These are phyloP conservation scores for Pipistrellus kuhlii DNA, from an alignment of 2,797 vertebrate genomes.

Conservation along the genomic window DNA sequence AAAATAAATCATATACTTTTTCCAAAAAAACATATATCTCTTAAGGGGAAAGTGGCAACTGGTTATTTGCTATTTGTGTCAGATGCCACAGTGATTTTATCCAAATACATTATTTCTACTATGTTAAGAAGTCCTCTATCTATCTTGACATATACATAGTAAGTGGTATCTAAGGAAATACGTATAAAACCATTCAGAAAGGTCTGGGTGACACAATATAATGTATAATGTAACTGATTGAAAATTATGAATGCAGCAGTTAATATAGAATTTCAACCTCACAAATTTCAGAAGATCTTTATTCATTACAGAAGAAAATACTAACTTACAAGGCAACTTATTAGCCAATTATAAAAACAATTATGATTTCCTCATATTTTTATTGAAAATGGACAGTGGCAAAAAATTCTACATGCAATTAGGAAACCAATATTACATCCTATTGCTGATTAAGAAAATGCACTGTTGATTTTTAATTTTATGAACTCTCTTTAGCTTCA, in stretches of 20 bases:
- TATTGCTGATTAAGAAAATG: background rate
- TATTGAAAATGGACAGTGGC: background rate
- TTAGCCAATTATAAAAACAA: constrained; percentile 20
- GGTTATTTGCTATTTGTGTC: background rate
- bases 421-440: background rate
- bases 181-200: background rate
- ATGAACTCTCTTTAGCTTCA: constrained; percentile 39
- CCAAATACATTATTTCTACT: background rate
- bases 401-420: background rate
- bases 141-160: background rate
- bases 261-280: background rate
- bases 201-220: background rate
- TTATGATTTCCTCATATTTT: constrained; percentile 13
- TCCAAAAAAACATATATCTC: constrained; percentile 12
- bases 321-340: constrained; percentile 5
- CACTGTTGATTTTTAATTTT: constrained; percentile 12
- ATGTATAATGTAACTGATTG: background rate
- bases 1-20: constrained; percentile 40
- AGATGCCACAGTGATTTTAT: background rate
- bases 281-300: background rate
- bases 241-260: background rate
- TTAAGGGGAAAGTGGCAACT: constrained; percentile 9
- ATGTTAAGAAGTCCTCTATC: background rate
- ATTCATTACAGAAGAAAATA: constrained; percentile 45
- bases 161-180: constrained; percentile 42